Evolutionary conservation across 2,797 vertebrate species (phyloP), one percentile per base, ranked within the genome.

Genomic region (Aeoliscus strigatus): DNA sequence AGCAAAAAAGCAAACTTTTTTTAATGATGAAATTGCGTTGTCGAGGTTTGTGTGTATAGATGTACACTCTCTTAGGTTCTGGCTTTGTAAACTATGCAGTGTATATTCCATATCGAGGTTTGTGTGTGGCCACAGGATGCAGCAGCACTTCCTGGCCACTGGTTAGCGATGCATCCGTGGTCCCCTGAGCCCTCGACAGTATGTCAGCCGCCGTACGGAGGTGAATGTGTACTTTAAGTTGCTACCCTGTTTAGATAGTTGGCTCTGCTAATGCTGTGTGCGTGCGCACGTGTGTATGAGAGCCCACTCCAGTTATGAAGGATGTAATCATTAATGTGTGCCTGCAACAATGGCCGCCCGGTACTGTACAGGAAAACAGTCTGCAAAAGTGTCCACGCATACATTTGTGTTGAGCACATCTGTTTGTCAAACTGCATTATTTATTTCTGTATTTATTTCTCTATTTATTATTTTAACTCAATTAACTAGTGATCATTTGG

Each of bases 11-110:
- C 2, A 39, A 35, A 60, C 33, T 41, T 42, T 74, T 69, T 77
- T 80, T 52, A 31, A 73, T 61, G 51, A 58, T 50, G 36, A 39
- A 65, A 63, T 21, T 56, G 73, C 82, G 75, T 77, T 78, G 79
- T 83, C 80, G 81, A 79, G 70, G 61, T 76, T 60, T 60, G 61
- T 68, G 65, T 85, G 75, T 83, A 84, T 80, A 79, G 80, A 79
- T 76, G 60, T 78, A 60, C 78, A 70, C 76, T 73, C 55, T 59
- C n/a, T 73, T 79, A 58, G 68, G 62, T 78, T 84, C 64, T 66
- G 80, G 84, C 86, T 84, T 83, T 89, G 86, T 89, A 88, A 90
- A 87, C 89, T 90, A 90, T 90, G 89, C 89, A 90, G 85, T 89
- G 86, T 89, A 87, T 83, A 86, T 85, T 81, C 79, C 77, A 75